Conservation (phyloP, 2,113 vertebrate genomes). For the Corythaeola cristata region DNA sequence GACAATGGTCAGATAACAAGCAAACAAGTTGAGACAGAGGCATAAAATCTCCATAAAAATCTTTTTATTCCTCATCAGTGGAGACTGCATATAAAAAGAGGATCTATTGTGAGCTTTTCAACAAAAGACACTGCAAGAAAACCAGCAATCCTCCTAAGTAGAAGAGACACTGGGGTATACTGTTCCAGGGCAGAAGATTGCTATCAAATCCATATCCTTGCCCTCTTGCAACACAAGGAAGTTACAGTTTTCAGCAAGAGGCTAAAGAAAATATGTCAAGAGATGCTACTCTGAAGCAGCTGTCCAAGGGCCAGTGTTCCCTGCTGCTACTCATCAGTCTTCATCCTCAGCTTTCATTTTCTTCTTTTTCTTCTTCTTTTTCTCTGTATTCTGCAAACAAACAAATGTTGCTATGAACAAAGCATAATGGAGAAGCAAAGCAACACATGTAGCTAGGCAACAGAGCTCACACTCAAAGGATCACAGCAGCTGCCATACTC, state of each 20-base stretch:
- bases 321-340: slow-evolving; percentile 29
- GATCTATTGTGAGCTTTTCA: neutral
- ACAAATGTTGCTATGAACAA: neutral
- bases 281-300: neutral
- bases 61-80: slow-evolving; percentile 47
- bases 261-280: neutral
- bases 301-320: neutral
- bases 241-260: neutral
- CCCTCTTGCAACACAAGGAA: neutral
- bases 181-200: neutral
- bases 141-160: neutral
- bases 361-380: slow-evolving; percentile 88
- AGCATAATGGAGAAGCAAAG: neutral
- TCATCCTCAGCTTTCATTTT: slow-evolving; percentile 68
- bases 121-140: neutral
- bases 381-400: slow-evolving; percentile 83
- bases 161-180: neutral
- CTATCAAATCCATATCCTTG: neutral
- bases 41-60: slow-evolving; percentile 17
- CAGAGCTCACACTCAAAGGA: neutral
- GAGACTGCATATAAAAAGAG: neutral
- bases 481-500: neutral
- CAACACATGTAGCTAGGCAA: neutral
- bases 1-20: neutral
- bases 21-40: neutral